Evolutionary conservation across 1,140 invertebrate species (phyloP), one percentile per base, ranked within the genome.

Genomic region (Eriocheir sinensis): DNA sequence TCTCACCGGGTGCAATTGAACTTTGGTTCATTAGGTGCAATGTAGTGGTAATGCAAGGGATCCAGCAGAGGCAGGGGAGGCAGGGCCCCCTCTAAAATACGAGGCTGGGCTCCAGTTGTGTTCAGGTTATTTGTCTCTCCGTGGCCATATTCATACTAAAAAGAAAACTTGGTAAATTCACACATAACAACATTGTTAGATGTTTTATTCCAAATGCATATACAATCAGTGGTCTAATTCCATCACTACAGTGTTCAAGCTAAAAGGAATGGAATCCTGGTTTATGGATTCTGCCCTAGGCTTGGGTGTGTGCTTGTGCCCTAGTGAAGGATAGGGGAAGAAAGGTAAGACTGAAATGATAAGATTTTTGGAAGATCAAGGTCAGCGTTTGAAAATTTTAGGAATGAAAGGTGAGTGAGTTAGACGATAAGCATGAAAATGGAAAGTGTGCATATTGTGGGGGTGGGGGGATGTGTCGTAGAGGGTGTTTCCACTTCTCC

Each of bases 121-220:
- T 48, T 91, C 38, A 72, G 30, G 34, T 48, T 91, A 48, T 40
- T 90, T 36, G 53, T 27, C 21, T 94, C 93, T n/a, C 80, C 48
- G 32, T 94, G 86, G 15, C 53, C 93, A 94, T 91, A 94, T 53
- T 94, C 93, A 94, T 94, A 94, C 93, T 94, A 89, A 44, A 88
- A 41, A 80, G 44, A 86, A 17, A 40, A 41, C 21, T n/a, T 60
- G 9, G 38, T 44, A 83, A 36, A 79, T 72, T 60, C 17, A 44
- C 2, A 44, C n/a, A n/a, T n/a, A n/a, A n/a, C n/a, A n/a, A n/a
- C n/a, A n/a, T n/a, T n/a, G n/a, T n/a, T n/a, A n/a, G n/a, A n/a
- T n/a, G n/a, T n/a, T n/a, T n/a, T n/a, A n/a, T n/a, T n/a, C n/a
- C n/a, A n/a, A n/a, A n/a, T n/a, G n/a, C n/a, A n/a, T n/a, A n/a